These are phyloP conservation scores for Eulemur coronatus DNA, from an alignment of 2,797 vertebrate species.

Conservation along the genomic window DNA sequence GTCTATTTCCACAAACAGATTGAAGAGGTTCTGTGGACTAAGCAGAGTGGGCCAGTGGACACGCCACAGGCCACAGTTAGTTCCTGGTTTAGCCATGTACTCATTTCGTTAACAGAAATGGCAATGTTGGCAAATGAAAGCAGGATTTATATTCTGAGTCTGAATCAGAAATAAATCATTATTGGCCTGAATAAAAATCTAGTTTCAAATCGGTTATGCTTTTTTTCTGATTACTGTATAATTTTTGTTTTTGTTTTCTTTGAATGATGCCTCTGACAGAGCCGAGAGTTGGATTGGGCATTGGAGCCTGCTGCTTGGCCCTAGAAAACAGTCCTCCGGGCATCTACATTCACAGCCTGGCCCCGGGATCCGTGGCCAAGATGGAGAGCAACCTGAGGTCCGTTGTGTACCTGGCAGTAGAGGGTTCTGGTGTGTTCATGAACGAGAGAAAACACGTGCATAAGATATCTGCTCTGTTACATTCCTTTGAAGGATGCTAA, in stretches of 20 bases:
- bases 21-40: not conserved
- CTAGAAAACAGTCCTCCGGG: slow-evolving; percentile 92
- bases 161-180: not conserved
- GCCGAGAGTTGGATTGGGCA: slow-evolving; percentile 93
- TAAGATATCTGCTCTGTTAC: not conserved
- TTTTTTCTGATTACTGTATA: not conserved
- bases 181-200: not conserved
- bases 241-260: slow-evolving; percentile 37
- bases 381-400: slow-evolving; percentile 97
- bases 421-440: not conserved
- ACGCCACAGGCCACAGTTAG: not conserved
- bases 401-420: not conserved
- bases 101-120: not conserved
- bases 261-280: slow-evolving; percentile 85
- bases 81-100: not conserved
- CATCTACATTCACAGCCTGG: slow-evolving; percentile 97
- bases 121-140: not conserved
- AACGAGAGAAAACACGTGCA: not conserved
- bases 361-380: slow-evolving; percentile 96
- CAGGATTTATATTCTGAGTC: not conserved
- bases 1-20: not conserved
- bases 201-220: not conserved
- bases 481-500: not conserved
- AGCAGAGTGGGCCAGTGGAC: not conserved
- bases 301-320: slow-evolving; percentile 94